Base-by-base conservation (phyloP, 2,888 invertebrate genomes). In the Eledone cirrhosa region DNA sequence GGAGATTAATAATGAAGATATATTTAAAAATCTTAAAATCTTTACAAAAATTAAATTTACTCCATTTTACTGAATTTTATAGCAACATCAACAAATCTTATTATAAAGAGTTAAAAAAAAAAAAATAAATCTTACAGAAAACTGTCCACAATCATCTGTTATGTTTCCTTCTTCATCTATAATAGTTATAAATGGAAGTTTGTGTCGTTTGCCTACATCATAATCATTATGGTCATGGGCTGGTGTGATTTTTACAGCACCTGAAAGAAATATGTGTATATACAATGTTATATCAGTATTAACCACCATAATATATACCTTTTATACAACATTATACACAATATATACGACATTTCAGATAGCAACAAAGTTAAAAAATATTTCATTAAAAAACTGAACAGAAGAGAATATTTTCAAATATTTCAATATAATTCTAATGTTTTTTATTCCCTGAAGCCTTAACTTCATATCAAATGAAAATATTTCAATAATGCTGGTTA, bases 201-300 rank as follows among this genome's bases (percentile, higher is more conserved):
- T 93, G 90, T 97, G 97, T 13, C 97, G 93, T 88, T 95, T 95
- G 59, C 96, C 99, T 69, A 97, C 95, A 88, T 98, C 98, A 90
- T 98, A 99, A 92, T 99, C 99, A 88, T 96, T 96, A 53, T 94
- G 95, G 91, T 99, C 98, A 91, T 99, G 99, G 2, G 97, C 98
- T 0, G 99, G 99, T 1, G 99, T 99, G 81, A 99, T 96, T 92
- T 99, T 99, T 0, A 99, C 99, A 80, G 98, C 98, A 85, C 99
- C 96, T 90, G 78, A 1, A 79, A 29, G 77, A 48, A 47, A 47
- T 47, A 48, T 48, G 63, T 27, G 14, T 27, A 63, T 63, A 63
- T 27, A 0, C 0, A 63, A 24, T 63, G 27, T 11, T 27, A 63
- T 63, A 8, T 41, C 41, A 41, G 41, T 41, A 41, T 41, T 5